These are phyloP conservation scores for Biston stratarius DNA, from an alignment of 2,888 invertebrate species.

Conservation along the genomic window DNA sequence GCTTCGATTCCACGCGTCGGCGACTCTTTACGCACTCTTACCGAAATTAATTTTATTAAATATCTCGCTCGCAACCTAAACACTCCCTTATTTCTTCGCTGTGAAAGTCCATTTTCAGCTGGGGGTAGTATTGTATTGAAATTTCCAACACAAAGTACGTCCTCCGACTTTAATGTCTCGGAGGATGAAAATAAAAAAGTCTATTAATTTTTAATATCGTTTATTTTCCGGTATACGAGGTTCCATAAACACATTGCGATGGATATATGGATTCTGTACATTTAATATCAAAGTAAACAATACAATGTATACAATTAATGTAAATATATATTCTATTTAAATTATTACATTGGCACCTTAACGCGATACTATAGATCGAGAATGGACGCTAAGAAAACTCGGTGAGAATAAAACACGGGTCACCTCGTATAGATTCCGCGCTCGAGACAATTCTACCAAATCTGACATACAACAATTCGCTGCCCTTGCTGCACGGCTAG, in stretches of 20 bases:
- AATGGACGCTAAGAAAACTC: conserved; percentile 69
- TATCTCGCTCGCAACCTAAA: conserved; percentile 37
- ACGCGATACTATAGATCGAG: conserved; percentile 64
- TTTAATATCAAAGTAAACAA: conserved; percentile 82
- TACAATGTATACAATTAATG: conserved; percentile 75
- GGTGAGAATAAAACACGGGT: conserved; percentile 32
- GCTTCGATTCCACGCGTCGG: conserved; percentile 58
- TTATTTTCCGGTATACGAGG: conserved; percentile 80
- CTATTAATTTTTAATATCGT: conserved; percentile 62
- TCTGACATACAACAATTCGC: too few relatives aligned
- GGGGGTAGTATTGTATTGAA: conserved; percentile 37
- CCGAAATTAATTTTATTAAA: conserved; percentile 68
- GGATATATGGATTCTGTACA: conserved; percentile 80
- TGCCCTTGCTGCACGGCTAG: too few relatives aligned
- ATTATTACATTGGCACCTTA: conserved; percentile 78
- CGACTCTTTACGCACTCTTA: conserved; percentile 61
- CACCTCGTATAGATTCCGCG: too few relatives aligned
- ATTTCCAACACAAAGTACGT: conserved; percentile 50
- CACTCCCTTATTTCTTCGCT: conserved; percentile 36
- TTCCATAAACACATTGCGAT: conserved; percentile 80
- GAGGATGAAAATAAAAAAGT: conserved; percentile 58
- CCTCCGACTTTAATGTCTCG: conserved; percentile 41
- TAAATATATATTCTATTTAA: conserved; percentile 78
- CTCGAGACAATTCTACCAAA: too few relatives aligned
- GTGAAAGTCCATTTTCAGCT: conserved; percentile 31